Evolutionary conservation across 2,113 vertebrate genomes (phyloP), one percentile per base, ranked within the genome.

Genomic region (Chauna torquata): DNA sequence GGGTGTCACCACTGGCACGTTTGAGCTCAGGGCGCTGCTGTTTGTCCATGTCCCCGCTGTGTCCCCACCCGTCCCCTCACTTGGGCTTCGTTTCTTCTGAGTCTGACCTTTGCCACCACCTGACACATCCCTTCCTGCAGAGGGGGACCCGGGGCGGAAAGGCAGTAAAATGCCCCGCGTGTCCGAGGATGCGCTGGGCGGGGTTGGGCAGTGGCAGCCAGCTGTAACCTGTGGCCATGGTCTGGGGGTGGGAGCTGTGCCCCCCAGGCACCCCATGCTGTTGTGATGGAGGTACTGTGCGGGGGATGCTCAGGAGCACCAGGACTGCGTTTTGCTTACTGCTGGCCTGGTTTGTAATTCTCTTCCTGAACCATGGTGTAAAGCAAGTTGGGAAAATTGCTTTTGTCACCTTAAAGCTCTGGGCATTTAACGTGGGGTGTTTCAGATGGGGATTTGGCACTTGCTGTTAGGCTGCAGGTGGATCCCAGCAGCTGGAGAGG

Each of bases 81-180:
- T 11, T 4, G 5, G 36, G 36, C 59, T 57, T 44, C 8, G 3
- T 61, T 34, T 8, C 27, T 44, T 52, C 50, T 24, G 25, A 24
- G 50, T 52, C 50, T 9, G n/a, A 16, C 54, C 59, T 32, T 44
- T 12, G 54, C 64, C 69, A 9, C 20, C 6, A 0, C 7, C 38
- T 2, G 20, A 30, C 25, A 36, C 4, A 2, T 32, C 2, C 2
- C 16, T 44, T 6, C 12, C 9, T 9, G 3, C 8, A 4, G 44
- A 78, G 30, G 14, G 16, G 24, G 8, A 25, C 44, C 8, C 9
- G 52, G 16, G 16, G 49, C 7, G 23, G 28, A 54, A 58, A 30
- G 30, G 11, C 16, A 4, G 11, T 58, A 16, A 5, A 5, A 2
- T 2, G 15, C 69, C 30, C 25, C 3, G 69, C 3, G 3, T 55